Evolutionary conservation across 2,888 invertebrate genomes (phyloP), one percentile per base, ranked within the genome.

Genomic region (Punctoribates punctum): DNA sequence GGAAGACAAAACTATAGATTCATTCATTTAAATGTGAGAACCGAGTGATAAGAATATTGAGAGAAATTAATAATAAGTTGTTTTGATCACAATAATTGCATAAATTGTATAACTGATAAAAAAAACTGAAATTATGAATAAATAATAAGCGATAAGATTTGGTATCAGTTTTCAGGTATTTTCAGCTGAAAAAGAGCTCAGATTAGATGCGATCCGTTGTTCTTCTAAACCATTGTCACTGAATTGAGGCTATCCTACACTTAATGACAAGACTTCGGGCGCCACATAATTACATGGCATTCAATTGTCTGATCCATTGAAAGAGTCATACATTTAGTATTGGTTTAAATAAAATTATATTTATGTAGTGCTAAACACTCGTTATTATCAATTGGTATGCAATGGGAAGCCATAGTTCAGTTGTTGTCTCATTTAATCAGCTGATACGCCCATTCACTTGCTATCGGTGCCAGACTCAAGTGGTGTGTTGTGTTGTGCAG

Each of bases 361-460:
- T 70, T 70, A 42, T n/a, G 20, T 9, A 17, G 29, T 29, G 29
- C 9, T 70, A 20, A 23, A 13, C 29, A 34, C 20, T 70, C 23
- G 70, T 70, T 42, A 70, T 42, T 42, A 70, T 23, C 42, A 42
- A 62, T 62, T 27, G 29, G 62, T 29, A 62, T 29, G 62, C n/a
- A 15, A 29, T 29, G 70, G 42, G 27, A 70, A 42, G n/a, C 42
- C 42, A 34, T n/a, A 23, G n/a, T 70, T 70, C 70, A 70, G 46
- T 42, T 70, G 62, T 70, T 70, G 70, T 70, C 70, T 38, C 38
- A 27, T 70, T 70, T 70, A 70, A 70, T 70, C 70, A 70, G 70
- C 70, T 70, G 70, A 38, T 70, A 70, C 70, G 70, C 70, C 70
- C 70, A 65, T 65, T 38, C 65, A 65, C 38, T 65, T 65, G 27